A percentile compares a stretch with the other conserved stretches of the same genome.
Conservation (phyloP, 2,113 vertebrate genomes). For the Macheiramphus alcinus region DNA sequence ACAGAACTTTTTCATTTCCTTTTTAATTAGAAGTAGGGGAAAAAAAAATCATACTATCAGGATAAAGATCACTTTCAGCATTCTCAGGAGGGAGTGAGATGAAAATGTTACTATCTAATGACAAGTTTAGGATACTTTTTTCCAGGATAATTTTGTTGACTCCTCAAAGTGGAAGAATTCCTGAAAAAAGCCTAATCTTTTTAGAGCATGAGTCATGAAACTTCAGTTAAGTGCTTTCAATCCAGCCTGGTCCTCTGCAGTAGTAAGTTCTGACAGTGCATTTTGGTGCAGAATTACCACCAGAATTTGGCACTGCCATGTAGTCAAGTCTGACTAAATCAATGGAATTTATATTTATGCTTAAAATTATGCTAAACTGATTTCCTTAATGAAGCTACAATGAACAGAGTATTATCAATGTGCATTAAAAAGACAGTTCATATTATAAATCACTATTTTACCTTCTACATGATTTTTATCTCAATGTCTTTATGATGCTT, state of each 20-base stretch:
- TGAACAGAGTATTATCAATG: not conserved
- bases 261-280: not conserved
- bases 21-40: not conserved
- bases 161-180: not conserved
- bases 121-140: not conserved
- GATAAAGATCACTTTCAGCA: not conserved
- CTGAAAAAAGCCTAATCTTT: not conserved
- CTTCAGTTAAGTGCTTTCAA: not conserved
- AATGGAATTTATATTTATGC: not conserved
- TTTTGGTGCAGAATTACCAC: not conserved
- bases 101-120: not conserved
- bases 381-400: not conserved
- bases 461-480: not conserved
- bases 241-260: not conserved
- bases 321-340: not conserved
- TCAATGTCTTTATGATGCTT: not conserved
- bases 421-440: not conserved
- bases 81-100: not conserved
- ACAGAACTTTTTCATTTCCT: not conserved
- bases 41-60: not conserved
- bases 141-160: not conserved
- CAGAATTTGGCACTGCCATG: not conserved
- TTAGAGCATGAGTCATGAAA: not conserved
- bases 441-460: not conserved
- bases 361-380: not conserved